Conservation (phyloP, 2,113 vertebrate species). For the Lutjanus erythropterus region DNA sequence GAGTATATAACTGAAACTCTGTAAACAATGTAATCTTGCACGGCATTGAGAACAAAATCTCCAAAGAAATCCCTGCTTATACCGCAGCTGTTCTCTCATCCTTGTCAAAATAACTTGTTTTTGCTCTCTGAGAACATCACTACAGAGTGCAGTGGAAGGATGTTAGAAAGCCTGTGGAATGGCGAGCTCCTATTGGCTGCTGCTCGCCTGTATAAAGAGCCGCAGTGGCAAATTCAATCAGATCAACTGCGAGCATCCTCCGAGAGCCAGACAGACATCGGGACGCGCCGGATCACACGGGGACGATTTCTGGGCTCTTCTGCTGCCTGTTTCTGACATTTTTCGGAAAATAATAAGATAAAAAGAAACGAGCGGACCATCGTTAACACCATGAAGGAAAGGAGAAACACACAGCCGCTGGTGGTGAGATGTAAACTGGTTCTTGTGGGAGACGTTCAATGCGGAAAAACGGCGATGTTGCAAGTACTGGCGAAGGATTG, state of each 20-base stretch:
- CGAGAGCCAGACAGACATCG: neutral
- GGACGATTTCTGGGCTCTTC: constrained; percentile 27
- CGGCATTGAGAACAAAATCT: neutral
- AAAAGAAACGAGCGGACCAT: neutral
- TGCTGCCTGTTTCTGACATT: constrained; percentile 3
- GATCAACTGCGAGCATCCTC: constrained; percentile 75
- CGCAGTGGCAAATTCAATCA: constrained; percentile 80
- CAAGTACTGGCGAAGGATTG: constrained; percentile 97
- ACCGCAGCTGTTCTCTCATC: neutral
- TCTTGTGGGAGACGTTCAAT: constrained; percentile 95
- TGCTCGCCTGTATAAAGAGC: constrained; percentile 75
- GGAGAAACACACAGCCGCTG: constrained; percentile 89
- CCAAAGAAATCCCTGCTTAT: neutral
- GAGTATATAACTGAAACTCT: neutral
- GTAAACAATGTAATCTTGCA: too few species aligned
- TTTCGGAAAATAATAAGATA: neutral
- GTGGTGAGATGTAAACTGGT: constrained; percentile 96
- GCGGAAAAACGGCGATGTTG: constrained; percentile 97
- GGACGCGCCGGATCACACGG: constrained; percentile 9
- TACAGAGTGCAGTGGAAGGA: constrained; percentile 38
- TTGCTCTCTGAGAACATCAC: constrained; percentile 12
- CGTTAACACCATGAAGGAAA: constrained; percentile 91
- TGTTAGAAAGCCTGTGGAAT: constrained; percentile 56
- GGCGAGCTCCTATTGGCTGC: constrained; percentile 80
- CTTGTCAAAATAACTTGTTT: constrained; percentile 15